A percentile compares a stretch with the other conserved stretches of the same genome.
Conservation (phyloP, 2,797 vertebrate species). For the Cephalopachus bancanus region DNA sequence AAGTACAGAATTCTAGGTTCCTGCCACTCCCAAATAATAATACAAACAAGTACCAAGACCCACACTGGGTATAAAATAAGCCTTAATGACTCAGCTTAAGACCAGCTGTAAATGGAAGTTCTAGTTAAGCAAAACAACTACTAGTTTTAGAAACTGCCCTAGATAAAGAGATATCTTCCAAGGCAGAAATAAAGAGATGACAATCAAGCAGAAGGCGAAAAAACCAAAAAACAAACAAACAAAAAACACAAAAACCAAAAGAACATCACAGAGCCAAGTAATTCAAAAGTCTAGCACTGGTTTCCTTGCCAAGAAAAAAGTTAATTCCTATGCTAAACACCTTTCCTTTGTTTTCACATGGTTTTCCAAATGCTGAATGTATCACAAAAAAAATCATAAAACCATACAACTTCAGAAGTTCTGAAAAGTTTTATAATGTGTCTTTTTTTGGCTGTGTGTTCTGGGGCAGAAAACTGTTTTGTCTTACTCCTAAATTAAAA, state of each 20-base stretch:
- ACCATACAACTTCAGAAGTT: conserved; percentile 47
- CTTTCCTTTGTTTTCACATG: conserved; percentile 35
- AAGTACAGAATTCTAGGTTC: not conserved
- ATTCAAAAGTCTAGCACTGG: not conserved
- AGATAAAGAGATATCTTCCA: conserved; percentile 48
- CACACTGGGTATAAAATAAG: conserved; percentile 17
- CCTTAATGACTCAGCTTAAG: conserved; percentile 32
- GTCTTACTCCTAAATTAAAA: conserved; percentile 57
- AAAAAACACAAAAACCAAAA: not conserved
- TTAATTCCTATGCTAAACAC: conserved; percentile 39
- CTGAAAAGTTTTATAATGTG: not conserved
- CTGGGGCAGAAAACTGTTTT: conserved; percentile 21
- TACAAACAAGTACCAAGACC: conserved; percentile 24
- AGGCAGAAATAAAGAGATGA: not conserved
- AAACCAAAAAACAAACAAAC: not conserved
- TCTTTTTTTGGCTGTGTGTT: conserved; percentile 46
- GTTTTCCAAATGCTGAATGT: conserved; percentile 53
- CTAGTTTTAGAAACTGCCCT: conserved; percentile 8
- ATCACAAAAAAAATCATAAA: conserved; percentile 69
- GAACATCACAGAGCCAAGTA: not conserved
- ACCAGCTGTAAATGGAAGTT: conserved; percentile 41
- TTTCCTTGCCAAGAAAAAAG: conserved; percentile 19
- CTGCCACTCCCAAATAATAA: conserved; percentile 54
- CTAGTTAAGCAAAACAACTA: conserved; percentile 59
- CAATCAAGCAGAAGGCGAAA: not conserved